A percentile compares a stretch with the other conserved stretches of the same genome.
These are phyloP conservation scores for Heliornis fulica DNA, from an alignment of 2,113 vertebrate genomes.

Conservation along the genomic window DNA sequence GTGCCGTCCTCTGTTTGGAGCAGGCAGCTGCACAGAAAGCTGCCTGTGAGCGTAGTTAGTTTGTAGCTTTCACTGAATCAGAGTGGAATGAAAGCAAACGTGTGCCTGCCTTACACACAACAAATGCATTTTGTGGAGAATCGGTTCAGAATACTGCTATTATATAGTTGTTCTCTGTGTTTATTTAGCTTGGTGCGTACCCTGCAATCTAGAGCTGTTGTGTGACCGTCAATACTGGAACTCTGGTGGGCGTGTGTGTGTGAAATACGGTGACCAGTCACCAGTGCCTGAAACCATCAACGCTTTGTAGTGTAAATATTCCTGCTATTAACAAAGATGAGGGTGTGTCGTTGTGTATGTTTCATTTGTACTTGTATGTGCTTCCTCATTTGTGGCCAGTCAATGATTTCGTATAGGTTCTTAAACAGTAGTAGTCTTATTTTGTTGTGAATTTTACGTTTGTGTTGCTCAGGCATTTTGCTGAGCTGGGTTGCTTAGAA, in stretches of 20 bases:
- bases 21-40: not conserved
- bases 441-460: not conserved
- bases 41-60: not conserved
- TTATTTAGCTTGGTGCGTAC: not conserved
- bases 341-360: slow-evolving; percentile 29
- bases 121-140: not conserved
- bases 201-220: not conserved
- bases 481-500: not conserved
- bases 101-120: not conserved
- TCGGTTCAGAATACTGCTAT: not conserved
- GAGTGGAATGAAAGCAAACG: not conserved
- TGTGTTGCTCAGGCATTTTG: not conserved
- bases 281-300: slow-evolving; percentile 15
- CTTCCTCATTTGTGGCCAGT: not conserved
- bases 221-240: slow-evolving; percentile 20
- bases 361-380: slow-evolving; percentile 1
- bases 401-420: not conserved
- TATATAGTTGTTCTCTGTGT: not conserved
- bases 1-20: not conserved
- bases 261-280: not conserved
- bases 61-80: not conserved
- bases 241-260: not conserved
- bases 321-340: slow-evolving; percentile 49
- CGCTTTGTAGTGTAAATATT: slow-evolving; percentile 58
- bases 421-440: not conserved